Evolutionary conservation across 2,113 vertebrate genomes (phyloP), one percentile per base, ranked within the genome.

Genomic region (Atlantisia rogersi): DNA sequence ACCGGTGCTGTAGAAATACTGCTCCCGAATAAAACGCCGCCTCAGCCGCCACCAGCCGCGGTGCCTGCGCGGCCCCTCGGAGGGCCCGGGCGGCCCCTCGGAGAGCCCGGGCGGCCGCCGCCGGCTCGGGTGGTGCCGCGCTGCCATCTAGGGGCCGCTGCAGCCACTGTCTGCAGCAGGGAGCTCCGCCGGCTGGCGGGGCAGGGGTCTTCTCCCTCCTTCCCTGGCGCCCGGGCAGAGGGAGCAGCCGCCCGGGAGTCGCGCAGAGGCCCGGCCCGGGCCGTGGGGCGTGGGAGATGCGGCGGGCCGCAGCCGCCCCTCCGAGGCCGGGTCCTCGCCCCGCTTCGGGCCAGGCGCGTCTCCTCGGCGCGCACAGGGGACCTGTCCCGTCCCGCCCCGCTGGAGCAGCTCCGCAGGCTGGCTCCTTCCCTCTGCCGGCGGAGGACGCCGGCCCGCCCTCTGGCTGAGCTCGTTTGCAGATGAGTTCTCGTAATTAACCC

Each of bases 101-200:
- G 13, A 0, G 40, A 12, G 28, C 13, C 4, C 46, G 5, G 50
- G 37, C 9, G 3, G 35, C 31, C 2, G 35, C 12, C 2, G 24
- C 4, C 10, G 32, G 31, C 3, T 17, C 31, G 74, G 15, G 26
- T 2, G 85, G 3, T 75, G 55, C 21, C 60, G 29, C 7, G 15
- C 71, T 32, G 97, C 96, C 97, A 77, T 11, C 96, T 82, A 63
- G 32, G n/a, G 96, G 55, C 83, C 4, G 6, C 67, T 24, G 58
- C 76, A 2, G 0, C 5, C 2, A 14, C 2, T 3, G 8, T 0
- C 24, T 6, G 44, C 17, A 46, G 0, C 35, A 0, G 13, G 24
- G 16, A 32, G 21, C 39, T 19, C 20, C 5, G 5, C 60, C 44
- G 20, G 68, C 26, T 32, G 22, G 7, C 1, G 4, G 44, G 44